Evolutionary conservation across 2,797 vertebrate species (phyloP), one percentile per base, ranked within the genome.

Genomic region (Silurus aristotelis): DNA sequence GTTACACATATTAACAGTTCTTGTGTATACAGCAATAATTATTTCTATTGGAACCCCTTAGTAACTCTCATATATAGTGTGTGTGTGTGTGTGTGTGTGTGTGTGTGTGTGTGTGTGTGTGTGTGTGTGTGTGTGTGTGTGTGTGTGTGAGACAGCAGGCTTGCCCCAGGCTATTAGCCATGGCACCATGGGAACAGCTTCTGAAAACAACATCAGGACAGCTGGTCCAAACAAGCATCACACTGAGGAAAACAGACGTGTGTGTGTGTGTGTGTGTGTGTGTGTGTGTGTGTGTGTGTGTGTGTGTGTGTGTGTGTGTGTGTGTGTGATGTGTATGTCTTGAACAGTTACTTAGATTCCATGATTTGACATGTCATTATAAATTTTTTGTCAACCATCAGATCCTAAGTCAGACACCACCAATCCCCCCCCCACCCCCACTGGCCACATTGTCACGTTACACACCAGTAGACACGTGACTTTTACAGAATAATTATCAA

Each of bases 171-270:
- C 82, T 76, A 38, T 84, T 77, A 22, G 68, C 56, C 56, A 20
- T 22, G 9, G 63, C 61, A 73, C 75, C 63, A 80, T 38, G 22
- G 61, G 46, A 88, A 76, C 83, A 88, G 83, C 86, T 88, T 71
- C 60, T 76, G 68, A 61, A 82, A 82, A 83, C 83, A 83, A 64
- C n/a, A 20, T 73, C 61, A 76, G 79, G 72, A 85, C 87, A 85
- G 75, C 82, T 87, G 83, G 75, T 68, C 15, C 58, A 75, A 68
- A 85, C 52, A 83, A 60, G n/a, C 19, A 6, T 12, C 22, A 12
- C 22, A 19, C 80, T 73, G 75, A 77, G 56, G 10, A 46, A 66
- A 75, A 38, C 55, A 55, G 83, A 61, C 55, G 56, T 20, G 8
- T 78, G 43, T 31, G 12, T 2, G 12, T 10, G 58, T 27, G 73